Conservation (phyloP, 2,797 vertebrate species). For the Threskiornis aethiopicus region DNA sequence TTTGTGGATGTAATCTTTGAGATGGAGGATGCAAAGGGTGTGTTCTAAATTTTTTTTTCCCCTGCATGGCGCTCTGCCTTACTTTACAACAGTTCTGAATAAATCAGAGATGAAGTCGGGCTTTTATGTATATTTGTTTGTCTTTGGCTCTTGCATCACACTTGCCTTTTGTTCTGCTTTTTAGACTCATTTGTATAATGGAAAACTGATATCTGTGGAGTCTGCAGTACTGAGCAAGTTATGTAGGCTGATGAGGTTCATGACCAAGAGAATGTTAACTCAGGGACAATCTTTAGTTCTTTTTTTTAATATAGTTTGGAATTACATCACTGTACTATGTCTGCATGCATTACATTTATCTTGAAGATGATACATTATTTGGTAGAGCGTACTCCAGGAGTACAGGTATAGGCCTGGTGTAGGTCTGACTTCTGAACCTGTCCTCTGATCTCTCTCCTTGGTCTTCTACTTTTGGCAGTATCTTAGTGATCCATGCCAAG, state of each 20-base stretch:
- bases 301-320: background rate
- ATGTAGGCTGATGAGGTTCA: background rate
- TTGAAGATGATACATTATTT: background rate
- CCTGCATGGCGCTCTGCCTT: background rate
- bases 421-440: constrained; percentile 29
- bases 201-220: constrained; percentile 32
- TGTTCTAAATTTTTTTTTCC: background rate
- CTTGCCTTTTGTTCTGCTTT: constrained; percentile 38
- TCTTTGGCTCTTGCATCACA: background rate
- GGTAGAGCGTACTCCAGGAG: background rate
- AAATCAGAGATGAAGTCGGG: background rate
- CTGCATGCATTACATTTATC: constrained; percentile 25
- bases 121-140: constrained; percentile 4
- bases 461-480: constrained; percentile 31
- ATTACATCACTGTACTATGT: constrained; percentile 18
- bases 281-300: background rate
- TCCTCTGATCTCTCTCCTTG: constrained; percentile 50
- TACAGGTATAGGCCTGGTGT: constrained; percentile 36
- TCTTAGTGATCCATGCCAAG: constrained; percentile 16
- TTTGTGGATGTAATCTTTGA: background rate
- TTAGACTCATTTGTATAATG: background rate
- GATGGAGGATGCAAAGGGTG: background rate
- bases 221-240: background rate
- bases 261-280: constrained; percentile 6
- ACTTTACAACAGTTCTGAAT: background rate